Evolutionary conservation across 1,140 invertebrate species (phyloP).

Genomic region (Megalonaias nervosa): DNA sequence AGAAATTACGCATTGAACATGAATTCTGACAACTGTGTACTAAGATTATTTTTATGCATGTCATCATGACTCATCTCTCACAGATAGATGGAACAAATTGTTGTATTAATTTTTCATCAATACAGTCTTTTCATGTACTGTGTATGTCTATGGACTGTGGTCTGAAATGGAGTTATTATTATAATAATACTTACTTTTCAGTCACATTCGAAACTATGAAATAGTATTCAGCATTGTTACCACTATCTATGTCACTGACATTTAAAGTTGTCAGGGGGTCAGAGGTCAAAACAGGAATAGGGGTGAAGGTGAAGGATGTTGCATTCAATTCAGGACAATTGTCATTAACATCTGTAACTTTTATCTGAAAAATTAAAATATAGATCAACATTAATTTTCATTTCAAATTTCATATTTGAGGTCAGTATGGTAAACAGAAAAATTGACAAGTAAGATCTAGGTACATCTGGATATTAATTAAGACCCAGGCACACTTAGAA

Average conservation of each 20-base stretch:
- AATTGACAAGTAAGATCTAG: background rate
- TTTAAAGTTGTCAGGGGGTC: slow-evolving; percentile 33
- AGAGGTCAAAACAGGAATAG: slow-evolving; percentile 41
- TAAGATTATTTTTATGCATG: no score
- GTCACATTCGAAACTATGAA: slow-evolving; percentile 34
- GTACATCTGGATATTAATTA: background rate
- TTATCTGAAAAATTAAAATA: slow-evolving; percentile 34
- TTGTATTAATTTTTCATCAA: no score
- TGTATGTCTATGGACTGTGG: no score
- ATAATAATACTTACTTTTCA: slow-evolving; percentile 36
- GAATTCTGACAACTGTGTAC: no score
- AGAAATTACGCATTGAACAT: no score
- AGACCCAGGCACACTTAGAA: no score
- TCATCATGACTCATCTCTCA: no score
- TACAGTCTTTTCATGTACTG: no score
- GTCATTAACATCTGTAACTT: slow-evolving; percentile 51
- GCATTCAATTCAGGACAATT: slow-evolving; percentile 50
- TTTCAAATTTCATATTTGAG: no score
- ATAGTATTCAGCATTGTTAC: slow-evolving; percentile 34
- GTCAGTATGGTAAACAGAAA: background rate
- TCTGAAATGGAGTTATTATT: background rate
- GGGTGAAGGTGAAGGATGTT: slow-evolving; percentile 21
- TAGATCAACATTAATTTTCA: no score
- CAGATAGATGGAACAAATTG: no score
- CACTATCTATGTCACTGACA: slow-evolving; percentile 43